Conservation (phyloP, 2,797 vertebrate species). For the Rhyacichthys aspro region DNA sequence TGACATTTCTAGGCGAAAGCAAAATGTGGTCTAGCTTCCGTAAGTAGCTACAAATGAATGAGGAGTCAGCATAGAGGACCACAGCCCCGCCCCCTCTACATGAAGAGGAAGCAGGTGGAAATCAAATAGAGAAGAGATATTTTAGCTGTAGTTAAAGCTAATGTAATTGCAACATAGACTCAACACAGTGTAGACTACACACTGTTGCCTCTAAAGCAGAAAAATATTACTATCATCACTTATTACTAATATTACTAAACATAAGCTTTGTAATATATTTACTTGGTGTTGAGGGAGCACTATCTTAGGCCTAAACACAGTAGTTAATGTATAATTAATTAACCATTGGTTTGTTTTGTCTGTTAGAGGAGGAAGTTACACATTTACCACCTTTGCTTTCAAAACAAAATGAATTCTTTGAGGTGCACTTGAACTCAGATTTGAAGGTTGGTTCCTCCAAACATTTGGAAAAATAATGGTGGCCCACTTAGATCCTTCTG, state of each 20-base stretch:
- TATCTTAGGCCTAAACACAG: neutral
- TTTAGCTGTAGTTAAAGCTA: slow-evolving; percentile 2
- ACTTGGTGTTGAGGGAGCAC: neutral
- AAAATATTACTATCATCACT: neutral
- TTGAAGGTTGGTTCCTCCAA: no score
- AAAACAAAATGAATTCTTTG: no score
- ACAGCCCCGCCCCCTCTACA: slow-evolving; percentile 57
- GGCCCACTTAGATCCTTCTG: no score
- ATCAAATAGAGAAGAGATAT: slow-evolving; percentile 18
- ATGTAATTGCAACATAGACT: slow-evolving; percentile 6
- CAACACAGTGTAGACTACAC: slow-evolving; percentile 6
- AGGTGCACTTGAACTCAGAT: no score
- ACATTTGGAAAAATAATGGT: no score
- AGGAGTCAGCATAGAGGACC: slow-evolving; percentile 62
- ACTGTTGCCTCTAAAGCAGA: slow-evolving; percentile 14
- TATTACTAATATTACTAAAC: neutral
- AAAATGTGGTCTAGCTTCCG: slow-evolving; percentile 58
- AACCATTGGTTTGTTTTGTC: neutral
- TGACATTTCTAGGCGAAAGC: slow-evolving; percentile 16
- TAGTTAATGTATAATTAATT: slow-evolving; percentile 9
- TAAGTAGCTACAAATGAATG: slow-evolving; percentile 52
- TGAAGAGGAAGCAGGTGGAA: slow-evolving; percentile 58
- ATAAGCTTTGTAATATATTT: neutral
- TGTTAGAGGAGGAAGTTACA: neutral
- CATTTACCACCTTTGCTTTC: neutral